Percentiles rank a stretch among this genome's conserved stretches.
Evolutionary conservation across 2,797 vertebrate species (phyloP).

Genomic region (Decapterus maruadsi): DNA sequence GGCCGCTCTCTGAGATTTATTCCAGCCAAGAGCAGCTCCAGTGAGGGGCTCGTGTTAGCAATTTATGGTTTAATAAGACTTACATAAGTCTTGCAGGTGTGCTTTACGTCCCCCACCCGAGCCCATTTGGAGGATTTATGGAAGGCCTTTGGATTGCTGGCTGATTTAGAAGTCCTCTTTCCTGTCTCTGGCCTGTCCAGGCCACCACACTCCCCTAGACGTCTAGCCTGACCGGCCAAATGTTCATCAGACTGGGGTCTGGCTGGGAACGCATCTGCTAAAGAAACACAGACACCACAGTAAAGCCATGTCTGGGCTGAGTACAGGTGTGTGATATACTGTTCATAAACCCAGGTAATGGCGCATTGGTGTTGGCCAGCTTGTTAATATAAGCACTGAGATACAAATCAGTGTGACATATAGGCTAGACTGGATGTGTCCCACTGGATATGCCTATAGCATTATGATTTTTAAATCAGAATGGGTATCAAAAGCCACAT

Average conservation of each 20-base stretch:
- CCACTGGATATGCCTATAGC: conserved; percentile 77
- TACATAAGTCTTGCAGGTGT: conserved; percentile 93
- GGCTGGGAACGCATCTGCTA: conserved; percentile 72
- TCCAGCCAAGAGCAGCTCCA: conserved; percentile 79
- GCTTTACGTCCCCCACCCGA: conserved; percentile 86
- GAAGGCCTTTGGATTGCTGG: conserved; percentile 87
- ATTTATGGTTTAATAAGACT: conserved; percentile 93
- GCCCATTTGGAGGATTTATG: conserved; percentile 90
- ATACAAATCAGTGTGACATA: conserved; percentile 89
- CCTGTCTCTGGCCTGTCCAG: conserved; percentile 79
- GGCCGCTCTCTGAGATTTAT: conserved; percentile 84
- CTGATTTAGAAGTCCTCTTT: conserved; percentile 88
- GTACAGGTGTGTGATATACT: conserved; percentile 80
- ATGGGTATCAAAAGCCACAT: conserved; percentile 79
- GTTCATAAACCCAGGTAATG: conserved; percentile 79
- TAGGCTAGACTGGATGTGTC: conserved; percentile 78
- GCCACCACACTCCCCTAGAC: conserved; percentile 74
- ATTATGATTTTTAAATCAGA: conserved; percentile 80
- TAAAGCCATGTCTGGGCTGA: conserved; percentile 69
- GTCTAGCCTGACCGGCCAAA: conserved; percentile 76
- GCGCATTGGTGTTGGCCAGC: conserved; percentile 75
- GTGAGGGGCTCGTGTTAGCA: conserved; percentile 84
- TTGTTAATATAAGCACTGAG: conserved; percentile 83
- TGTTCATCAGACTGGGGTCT: conserved; percentile 76
- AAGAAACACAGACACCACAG: conserved; percentile 78